phyloP scores from a whole-genome alignment of 1,140 invertebrate species.

The Ephestia elutella region DNA sequence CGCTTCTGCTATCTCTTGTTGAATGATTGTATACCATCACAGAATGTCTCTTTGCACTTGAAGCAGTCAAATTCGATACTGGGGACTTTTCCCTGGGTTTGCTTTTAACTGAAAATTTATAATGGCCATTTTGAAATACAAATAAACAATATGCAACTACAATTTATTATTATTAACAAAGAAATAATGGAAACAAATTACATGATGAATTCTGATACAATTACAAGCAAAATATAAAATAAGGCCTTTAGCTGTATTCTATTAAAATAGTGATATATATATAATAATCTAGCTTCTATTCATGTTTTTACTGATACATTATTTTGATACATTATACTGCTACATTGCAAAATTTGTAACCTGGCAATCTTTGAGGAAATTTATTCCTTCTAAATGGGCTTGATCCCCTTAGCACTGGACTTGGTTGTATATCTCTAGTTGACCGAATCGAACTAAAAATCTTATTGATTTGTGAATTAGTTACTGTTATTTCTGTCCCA shows the following conservation, averaged over 20 bases:
- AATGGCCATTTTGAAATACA: too few species aligned
- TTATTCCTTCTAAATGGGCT: slow-evolving; percentile 32
- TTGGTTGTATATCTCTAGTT: slow-evolving; percentile 13
- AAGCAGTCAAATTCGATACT: slow-evolving; percentile 13
- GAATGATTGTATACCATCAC: slow-evolving; percentile 57
- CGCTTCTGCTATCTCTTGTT: slow-evolving; percentile 45
- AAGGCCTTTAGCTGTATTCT: too few species aligned
- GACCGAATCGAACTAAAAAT: slow-evolving; percentile 24
- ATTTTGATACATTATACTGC: too few species aligned
- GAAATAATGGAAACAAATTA: too few species aligned
- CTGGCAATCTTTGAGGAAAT: slow-evolving; percentile 18
- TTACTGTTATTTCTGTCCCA: slow-evolving; percentile 19
- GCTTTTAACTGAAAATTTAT: slow-evolving; percentile 30
- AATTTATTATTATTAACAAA: too few species aligned
- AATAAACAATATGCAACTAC: too few species aligned
- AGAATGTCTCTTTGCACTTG: slow-evolving; percentile 34
- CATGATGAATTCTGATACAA: too few species aligned
- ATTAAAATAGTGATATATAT: too few species aligned
- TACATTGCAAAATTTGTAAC: slow-evolving; percentile 12
- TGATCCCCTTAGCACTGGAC: slow-evolving; percentile 21
- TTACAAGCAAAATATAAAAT: too few species aligned
- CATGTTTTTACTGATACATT: background rate
- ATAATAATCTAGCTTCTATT: too few species aligned
- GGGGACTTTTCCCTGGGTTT: slow-evolving; percentile 28
- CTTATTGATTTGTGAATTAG: slow-evolving; percentile 27